phyloP scores from a whole-genome alignment of 2,888 invertebrate genomes.

The Sarcophaga subvicina region DNA sequence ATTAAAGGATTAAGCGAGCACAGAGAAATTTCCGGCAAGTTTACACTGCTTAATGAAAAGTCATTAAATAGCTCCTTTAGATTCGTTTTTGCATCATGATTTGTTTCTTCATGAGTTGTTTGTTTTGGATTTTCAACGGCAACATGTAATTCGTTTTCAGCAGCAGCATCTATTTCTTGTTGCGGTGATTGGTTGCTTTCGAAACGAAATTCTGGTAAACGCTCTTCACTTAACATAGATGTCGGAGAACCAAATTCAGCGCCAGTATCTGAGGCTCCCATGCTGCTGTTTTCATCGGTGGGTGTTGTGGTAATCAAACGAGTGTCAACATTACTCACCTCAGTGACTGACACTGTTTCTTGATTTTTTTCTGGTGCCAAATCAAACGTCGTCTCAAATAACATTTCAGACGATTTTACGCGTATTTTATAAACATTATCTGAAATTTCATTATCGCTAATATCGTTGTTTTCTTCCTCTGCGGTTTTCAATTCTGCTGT shows the following conservation, averaged over 20 bases:
- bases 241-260: slow-evolving; percentile 75
- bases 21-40: neutral
- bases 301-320: slow-evolving; percentile 64
- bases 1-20: neutral
- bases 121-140: neutral
- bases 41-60: neutral
- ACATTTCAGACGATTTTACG: slow-evolving; percentile 46
- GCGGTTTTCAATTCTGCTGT: neutral
- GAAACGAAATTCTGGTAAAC: slow-evolving; percentile 67
- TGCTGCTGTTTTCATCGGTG: slow-evolving; percentile 74
- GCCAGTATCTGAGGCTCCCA: slow-evolving; percentile 73
- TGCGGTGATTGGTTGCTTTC: slow-evolving; percentile 57
- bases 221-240: slow-evolving; percentile 74
- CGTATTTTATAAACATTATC: slow-evolving; percentile 54
- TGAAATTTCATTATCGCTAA: neutral
- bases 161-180: slow-evolving; percentile 38
- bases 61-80: neutral
- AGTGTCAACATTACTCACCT: slow-evolving; percentile 32
- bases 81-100: slow-evolving; percentile 3
- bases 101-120: neutral
- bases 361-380: slow-evolving; percentile 27
- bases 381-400: slow-evolving; percentile 27
- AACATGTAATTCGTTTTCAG: slow-evolving; percentile 5
- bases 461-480: neutral
- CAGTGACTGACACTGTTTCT: slow-evolving; percentile 4